phyloP scores from a whole-genome alignment of 2,888 invertebrate species.

The Cheilosia vulpina region DNA sequence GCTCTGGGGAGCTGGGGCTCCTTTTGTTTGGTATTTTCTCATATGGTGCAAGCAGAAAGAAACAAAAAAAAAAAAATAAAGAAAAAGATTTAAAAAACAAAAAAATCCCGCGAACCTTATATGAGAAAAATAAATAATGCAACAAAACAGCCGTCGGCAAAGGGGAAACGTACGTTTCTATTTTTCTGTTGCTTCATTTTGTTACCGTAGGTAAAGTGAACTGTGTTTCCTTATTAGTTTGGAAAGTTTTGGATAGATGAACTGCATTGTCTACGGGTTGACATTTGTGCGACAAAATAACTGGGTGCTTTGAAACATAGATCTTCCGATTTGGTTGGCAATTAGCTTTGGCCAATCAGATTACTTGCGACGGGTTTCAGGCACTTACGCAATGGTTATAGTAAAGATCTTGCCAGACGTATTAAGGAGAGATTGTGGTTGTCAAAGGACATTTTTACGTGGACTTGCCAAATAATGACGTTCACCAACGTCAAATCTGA shows the following conservation, averaged over 20 bases:
- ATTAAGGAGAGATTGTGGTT: no score
- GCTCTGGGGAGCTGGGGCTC: constrained; percentile 8
- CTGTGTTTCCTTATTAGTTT: constrained; percentile 17
- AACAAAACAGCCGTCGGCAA: constrained; percentile 12
- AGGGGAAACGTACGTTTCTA: constrained; percentile 5
- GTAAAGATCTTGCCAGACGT: no score
- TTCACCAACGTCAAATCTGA: no score
- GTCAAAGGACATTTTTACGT: no score
- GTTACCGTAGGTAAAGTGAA: neutral
- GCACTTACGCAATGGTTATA: no score
- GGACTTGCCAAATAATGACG: no score
- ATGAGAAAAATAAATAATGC: constrained; percentile 34
- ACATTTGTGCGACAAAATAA: no score
- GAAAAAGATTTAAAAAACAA: neutral
- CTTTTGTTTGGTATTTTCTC: constrained; percentile 34
- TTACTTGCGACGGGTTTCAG: no score
- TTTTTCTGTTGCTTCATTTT: neutral
- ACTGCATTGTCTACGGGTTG: neutral
- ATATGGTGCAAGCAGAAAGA: constrained; percentile 1
- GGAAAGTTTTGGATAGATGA: neutral
- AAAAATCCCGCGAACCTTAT: constrained; percentile 14
- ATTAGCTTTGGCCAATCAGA: no score
- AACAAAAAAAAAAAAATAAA: neutral
- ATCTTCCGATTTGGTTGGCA: no score
- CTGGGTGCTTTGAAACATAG: no score